Conservation (phyloP, 2,113 vertebrate species). For the Silurus asotus region DNA sequence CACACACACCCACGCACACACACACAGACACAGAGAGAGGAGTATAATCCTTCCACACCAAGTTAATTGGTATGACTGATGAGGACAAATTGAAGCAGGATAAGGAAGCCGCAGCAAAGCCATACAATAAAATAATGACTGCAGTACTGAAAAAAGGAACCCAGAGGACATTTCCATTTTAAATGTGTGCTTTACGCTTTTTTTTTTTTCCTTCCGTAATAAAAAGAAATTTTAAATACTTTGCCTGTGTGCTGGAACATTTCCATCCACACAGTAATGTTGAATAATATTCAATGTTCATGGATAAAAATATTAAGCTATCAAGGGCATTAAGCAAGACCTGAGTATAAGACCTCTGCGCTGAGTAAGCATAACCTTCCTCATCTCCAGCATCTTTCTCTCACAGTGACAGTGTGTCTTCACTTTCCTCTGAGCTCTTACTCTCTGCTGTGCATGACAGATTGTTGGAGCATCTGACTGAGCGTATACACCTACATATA, state of each 20-base stretch:
- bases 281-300: background rate
- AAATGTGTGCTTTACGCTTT: background rate
- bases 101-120: conserved; percentile 22
- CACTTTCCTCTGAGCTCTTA: conserved; percentile 1
- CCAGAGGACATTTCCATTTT: conserved; percentile 7
- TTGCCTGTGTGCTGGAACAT: background rate
- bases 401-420: background rate
- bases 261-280: background rate
- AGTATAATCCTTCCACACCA: conserved; percentile 41
- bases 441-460: conserved; percentile 30
- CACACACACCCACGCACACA: background rate
- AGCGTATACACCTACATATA: conserved; percentile 2
- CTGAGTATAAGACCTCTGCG: background rate
- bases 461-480: conserved; percentile 27
- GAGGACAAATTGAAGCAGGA: conserved; percentile 45
- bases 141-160: background rate
- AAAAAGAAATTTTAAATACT: background rate
- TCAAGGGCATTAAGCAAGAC: conserved; percentile 17
- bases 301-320: background rate
- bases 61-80: conserved; percentile 46
- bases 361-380: conserved; percentile 32
- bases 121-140: conserved; percentile 27
- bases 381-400: conserved; percentile 2
- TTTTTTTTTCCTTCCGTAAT: background rate
- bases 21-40: background rate